A percentile compares a stretch with the other conserved stretches of the same genome.
These are phyloP conservation scores for Brienomyrus longianalis DNA, from an alignment of 2,113 vertebrate genomes.

Conservation along the genomic window DNA sequence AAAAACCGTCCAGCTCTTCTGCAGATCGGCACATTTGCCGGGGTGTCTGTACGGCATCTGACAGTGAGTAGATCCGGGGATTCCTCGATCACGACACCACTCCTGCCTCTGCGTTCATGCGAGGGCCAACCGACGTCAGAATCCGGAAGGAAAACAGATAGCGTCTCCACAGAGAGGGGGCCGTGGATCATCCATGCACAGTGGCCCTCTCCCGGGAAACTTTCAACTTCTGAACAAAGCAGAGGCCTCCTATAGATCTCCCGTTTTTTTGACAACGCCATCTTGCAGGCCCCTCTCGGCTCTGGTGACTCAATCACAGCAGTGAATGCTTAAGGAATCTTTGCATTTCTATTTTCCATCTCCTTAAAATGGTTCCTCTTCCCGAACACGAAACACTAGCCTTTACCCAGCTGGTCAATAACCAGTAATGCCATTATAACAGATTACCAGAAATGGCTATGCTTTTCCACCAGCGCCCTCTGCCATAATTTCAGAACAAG, in stretches of 20 bases:
- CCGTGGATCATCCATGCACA: neutral
- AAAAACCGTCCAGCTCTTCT: neutral
- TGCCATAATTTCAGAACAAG: neutral
- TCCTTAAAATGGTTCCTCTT: neutral
- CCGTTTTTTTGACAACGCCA: neutral
- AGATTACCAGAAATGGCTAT: neutral
- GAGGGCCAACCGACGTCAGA: neutral
- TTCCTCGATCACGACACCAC: neutral
- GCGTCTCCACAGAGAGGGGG: neutral
- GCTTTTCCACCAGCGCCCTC: neutral
- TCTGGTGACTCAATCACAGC: neutral
- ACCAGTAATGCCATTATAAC: neutral
- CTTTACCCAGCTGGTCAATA: neutral
- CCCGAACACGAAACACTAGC: neutral
- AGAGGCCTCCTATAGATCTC: neutral
- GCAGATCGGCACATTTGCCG: neutral
- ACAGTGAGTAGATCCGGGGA: neutral
- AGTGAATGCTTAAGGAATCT: neutral
- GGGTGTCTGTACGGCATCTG: neutral
- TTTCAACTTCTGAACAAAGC: neutral
- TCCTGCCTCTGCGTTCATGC: neutral
- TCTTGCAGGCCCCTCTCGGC: neutral
- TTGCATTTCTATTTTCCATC: neutral
- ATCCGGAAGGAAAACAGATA: neutral
- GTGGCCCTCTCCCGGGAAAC: neutral